These are phyloP conservation scores for Tetramorium simillimum DNA, from an alignment of 1,140 invertebrate genomes.

Conservation along the genomic window DNA sequence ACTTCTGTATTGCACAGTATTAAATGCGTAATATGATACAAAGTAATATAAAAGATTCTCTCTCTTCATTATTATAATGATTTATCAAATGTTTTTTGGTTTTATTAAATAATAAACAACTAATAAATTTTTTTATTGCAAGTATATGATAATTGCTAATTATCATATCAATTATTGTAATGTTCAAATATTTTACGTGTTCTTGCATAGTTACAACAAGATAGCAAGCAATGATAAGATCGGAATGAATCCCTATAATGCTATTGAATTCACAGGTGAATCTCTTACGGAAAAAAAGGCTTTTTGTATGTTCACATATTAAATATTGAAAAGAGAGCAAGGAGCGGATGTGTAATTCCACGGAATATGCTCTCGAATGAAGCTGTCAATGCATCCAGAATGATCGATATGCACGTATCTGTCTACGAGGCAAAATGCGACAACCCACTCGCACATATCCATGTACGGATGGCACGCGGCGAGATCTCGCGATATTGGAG, in stretches of 20 bases:
- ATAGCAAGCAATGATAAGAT: neutral
- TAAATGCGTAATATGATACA: neutral
- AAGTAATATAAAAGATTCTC: neutral
- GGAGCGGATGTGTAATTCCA: conserved; percentile 43
- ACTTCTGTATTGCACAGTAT: neutral
- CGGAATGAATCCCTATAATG: neutral
- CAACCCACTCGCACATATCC: conserved; percentile 58
- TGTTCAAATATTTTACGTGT: neutral
- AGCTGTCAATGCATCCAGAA: conserved; percentile 62
- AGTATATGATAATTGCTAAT: neutral
- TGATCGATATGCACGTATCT: conserved; percentile 63
- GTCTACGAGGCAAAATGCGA: conserved; percentile 58
- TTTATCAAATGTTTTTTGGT: neutral
- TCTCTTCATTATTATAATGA: neutral
- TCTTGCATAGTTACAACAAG: neutral
- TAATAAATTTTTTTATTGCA: neutral
- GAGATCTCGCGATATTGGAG: conserved; percentile 54
- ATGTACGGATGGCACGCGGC: conserved; percentile 43
- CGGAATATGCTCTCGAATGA: conserved; percentile 58
- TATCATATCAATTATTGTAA: no score
- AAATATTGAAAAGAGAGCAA: conserved; percentile 30
- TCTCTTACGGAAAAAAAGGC: neutral
- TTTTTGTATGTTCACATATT: conserved; percentile 6
- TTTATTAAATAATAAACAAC: no score
- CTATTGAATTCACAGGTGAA: neutral